Evolutionary conservation across 2,113 vertebrate species (phyloP).

Genomic region (Campylomormyrus tamandua): DNA sequence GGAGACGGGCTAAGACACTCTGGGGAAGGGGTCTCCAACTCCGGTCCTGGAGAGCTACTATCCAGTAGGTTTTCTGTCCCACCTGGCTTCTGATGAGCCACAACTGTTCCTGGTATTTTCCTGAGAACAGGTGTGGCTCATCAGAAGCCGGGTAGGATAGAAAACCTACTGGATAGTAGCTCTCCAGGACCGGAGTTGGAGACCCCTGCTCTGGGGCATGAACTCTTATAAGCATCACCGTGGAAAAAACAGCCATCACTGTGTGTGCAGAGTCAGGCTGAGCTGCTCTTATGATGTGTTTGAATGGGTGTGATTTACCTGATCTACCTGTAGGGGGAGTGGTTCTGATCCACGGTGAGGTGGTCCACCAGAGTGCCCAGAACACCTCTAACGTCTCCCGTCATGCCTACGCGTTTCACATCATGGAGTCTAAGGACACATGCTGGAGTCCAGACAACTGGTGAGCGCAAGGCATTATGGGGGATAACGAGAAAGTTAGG

Average conservation of each 20-base stretch:
- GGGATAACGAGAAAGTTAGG: neutral
- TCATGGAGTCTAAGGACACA: constrained; percentile 80
- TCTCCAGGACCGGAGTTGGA: no score
- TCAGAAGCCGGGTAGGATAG: no score
- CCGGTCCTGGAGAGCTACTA: no score
- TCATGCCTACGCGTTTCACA: constrained; percentile 82
- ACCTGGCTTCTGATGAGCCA: no score
- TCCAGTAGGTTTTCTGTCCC: no score
- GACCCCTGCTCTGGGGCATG: neutral
- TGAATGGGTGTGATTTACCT: neutral
- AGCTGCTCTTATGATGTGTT: neutral
- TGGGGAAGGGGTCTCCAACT: neutral
- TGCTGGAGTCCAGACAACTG: constrained; percentile 88
- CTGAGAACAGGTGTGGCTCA: no score
- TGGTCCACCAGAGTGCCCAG: constrained; percentile 81
- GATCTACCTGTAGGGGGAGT: constrained; percentile 62
- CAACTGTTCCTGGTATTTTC: no score
- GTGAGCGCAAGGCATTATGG: constrained; percentile 52
- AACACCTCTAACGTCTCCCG: constrained; percentile 75
- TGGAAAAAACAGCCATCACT: neutral
- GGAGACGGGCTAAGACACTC: neutral
- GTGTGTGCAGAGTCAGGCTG: neutral
- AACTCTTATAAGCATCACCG: neutral
- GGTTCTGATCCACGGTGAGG: constrained; percentile 83
- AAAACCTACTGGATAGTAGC: no score